These are phyloP conservation scores for Agrochola circellaris DNA, from an alignment of 2,888 invertebrate species.

Conservation along the genomic window DNA sequence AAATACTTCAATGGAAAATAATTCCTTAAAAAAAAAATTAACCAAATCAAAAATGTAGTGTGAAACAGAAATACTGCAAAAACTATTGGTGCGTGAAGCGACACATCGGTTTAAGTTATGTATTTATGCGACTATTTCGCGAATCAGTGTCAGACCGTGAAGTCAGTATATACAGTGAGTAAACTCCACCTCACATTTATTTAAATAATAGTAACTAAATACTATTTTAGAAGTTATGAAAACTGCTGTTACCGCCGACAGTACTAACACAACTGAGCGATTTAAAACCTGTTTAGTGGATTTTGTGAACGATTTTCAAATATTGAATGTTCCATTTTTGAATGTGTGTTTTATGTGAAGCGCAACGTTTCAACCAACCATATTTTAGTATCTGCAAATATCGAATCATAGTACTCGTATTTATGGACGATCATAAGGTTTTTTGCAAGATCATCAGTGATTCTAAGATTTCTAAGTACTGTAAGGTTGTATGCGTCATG, in stretches of 20 bases:
- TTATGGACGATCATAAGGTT: neutral
- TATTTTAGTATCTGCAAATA: slow-evolving; percentile 41
- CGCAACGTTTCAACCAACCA: slow-evolving; percentile 35
- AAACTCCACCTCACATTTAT: slow-evolving; percentile 51
- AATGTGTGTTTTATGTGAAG: slow-evolving; percentile 32
- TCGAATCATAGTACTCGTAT: neutral
- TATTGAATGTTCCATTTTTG: slow-evolving; percentile 38
- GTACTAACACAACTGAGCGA: slow-evolving; percentile 8
- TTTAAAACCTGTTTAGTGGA: slow-evolving; percentile 27
- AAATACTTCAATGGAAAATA: neutral
- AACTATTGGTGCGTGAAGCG: slow-evolving; percentile 18
- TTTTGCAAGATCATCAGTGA: neutral
- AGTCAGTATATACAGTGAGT: slow-evolving; percentile 43
- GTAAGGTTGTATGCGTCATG: too few relatives aligned
- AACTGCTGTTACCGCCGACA: slow-evolving; percentile 15
- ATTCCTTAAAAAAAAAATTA: neutral
- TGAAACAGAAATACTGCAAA: slow-evolving; percentile 18
- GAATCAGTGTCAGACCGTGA: slow-evolving; percentile 72
- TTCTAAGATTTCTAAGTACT: neutral
- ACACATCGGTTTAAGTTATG: slow-evolving; percentile 44
- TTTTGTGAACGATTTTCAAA: slow-evolving; percentile 45
- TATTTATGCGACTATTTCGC: slow-evolving; percentile 75
- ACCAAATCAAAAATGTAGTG: slow-evolving; percentile 9
- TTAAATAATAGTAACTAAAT: slow-evolving; percentile 53
- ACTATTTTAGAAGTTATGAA: slow-evolving; percentile 37